A percentile compares a stretch with the other conserved stretches of the same genome.
Evolutionary conservation across 2,797 vertebrate genomes (phyloP).

Genomic region (Muscicapa comitata): DNA sequence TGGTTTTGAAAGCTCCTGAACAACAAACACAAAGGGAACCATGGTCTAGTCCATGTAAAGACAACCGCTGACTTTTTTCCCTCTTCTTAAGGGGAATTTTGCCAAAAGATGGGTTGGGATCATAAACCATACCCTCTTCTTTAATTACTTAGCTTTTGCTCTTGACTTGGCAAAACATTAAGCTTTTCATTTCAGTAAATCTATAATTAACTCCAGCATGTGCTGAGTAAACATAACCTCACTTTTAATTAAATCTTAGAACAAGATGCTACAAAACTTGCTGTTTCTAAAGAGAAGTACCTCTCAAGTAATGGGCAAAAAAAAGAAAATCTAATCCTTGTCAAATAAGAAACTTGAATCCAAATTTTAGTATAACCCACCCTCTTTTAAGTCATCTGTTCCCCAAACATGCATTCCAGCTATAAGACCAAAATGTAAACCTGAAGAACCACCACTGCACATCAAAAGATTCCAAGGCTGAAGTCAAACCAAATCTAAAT

Average conservation of each 20-base stretch:
- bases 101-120: slow-evolving; percentile 42
- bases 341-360: slow-evolving; percentile 26
- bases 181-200: slow-evolving; percentile 69
- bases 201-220: slow-evolving; percentile 68
- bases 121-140: slow-evolving; percentile 55
- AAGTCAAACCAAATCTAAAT: neutral
- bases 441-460: neutral
- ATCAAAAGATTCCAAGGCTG: neutral
- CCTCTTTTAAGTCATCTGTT: neutral
- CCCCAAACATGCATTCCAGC: neutral
- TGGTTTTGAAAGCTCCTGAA: neutral
- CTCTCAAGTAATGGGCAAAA: neutral
- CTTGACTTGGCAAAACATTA: slow-evolving; percentile 71
- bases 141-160: slow-evolving; percentile 70
- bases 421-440: neutral
- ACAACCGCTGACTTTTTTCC: neutral
- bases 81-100: neutral
- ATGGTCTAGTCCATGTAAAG: neutral
- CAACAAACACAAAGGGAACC: neutral
- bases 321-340: neutral
- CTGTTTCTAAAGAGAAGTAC: slow-evolving; percentile 41
- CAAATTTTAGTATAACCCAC: neutral
- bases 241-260: slow-evolving; percentile 71
- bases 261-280: slow-evolving; percentile 61
- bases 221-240: slow-evolving; percentile 68